Evolutionary conservation across 2,113 vertebrate species (phyloP), one percentile per base, ranked within the genome.

Genomic region (Gulo gulo): DNA sequence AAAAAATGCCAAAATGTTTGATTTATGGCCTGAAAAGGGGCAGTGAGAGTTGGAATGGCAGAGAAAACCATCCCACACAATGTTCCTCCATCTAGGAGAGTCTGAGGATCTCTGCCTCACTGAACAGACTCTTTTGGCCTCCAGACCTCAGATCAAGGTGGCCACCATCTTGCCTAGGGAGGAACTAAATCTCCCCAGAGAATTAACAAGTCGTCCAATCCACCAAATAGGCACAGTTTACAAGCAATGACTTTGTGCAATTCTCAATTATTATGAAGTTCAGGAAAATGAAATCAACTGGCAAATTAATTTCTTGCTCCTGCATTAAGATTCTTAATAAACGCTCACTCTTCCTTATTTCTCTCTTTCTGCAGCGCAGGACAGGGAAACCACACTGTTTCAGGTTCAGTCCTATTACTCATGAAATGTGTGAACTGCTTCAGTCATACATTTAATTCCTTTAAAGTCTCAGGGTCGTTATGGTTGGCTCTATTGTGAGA

Each of bases 21-120:
- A 47, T 88, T 55, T 45, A 55, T 23, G 31, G 23, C 39, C 29
- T 47, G 57, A 34, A 67, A 52, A 21, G 6, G n/a, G 47, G 52
- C 65, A 78, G 31, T 3, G 29, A 52, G 24, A 24, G 9, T 8
- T 36, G 65, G 36, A 23, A 31, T 20, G 50, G 9, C 13, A 52
- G 73, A 29, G 50, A 67, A 67, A 34, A 7, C 1, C 69, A 59
- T 4, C 1, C 12, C 1, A 12, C 20, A 8, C 0, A 5, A 0
- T 45, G 6, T 12, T 42, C 21, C 5, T 59, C 15, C 2, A 4
- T 10, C 45, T 20, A 0, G 5, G 18, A 16, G 34, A 14, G 26
- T 29, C 34, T 20, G 13, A 31, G 6, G 21, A 24, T 1, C 18
- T 84, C 26, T 16, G 20, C 84, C 63, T 31, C 14, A 2, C 6